Conservation (phyloP, 2,888 invertebrate genomes). For the Athalia circularis region DNA sequence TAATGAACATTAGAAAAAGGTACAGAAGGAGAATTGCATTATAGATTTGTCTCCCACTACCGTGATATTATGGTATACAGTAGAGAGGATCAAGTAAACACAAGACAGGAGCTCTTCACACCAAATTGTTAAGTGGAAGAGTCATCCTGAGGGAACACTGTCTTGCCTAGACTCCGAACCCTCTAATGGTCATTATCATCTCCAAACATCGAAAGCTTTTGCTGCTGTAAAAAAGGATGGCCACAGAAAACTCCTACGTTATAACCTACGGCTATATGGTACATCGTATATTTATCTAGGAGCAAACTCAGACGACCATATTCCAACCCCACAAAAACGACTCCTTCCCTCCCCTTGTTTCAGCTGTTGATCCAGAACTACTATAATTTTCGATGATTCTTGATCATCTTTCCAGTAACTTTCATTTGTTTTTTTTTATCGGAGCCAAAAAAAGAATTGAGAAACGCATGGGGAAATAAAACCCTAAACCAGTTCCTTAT, state of each 20-base stretch:
- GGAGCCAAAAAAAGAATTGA: too few species aligned
- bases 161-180: slow-evolving; percentile 48
- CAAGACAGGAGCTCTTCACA: slow-evolving; percentile 67
- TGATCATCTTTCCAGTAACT: too few species aligned
- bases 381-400: too few species aligned
- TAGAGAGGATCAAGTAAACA: slow-evolving; percentile 55
- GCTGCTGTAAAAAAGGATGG: slow-evolving; percentile 10
- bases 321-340: not conserved
- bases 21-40: not conserved
- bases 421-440: too few species aligned
- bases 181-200: slow-evolving; percentile 66
- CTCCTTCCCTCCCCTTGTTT: not conserved
- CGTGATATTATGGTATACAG: too few species aligned
- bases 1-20: not conserved
- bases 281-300: slow-evolving; percentile 31
- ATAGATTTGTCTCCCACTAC: slow-evolving; percentile 37
- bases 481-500: too few species aligned
- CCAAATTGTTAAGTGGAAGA: slow-evolving; percentile 66
- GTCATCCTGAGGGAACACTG: slow-evolving; percentile 62
- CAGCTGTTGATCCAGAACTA: not conserved
- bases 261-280: not conserved
- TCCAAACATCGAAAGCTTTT: slow-evolving; percentile 56
- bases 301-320: slow-evolving; percentile 26
- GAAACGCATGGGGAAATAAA: too few species aligned
- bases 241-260: too few species aligned